Percentiles rank a stretch among this genome's conserved stretches.
These are phyloP conservation scores for Glyphotaelius pellucidus DNA, from an alignment of 2,888 invertebrate species.

Conservation along the genomic window DNA sequence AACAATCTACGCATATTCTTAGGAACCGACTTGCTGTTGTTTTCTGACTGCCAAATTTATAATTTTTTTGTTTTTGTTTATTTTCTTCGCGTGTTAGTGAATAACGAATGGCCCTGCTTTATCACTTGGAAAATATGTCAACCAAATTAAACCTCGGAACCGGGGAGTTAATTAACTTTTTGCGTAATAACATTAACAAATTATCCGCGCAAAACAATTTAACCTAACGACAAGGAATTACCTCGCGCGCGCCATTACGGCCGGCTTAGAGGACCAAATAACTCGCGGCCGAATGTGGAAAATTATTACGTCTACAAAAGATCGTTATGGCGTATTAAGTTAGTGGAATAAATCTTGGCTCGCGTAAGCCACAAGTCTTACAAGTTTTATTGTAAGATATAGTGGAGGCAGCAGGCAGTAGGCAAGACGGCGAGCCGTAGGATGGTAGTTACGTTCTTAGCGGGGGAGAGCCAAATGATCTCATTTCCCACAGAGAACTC, in stretches of 20 bases:
- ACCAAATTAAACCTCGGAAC: background rate
- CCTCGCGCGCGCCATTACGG: slow-evolving; percentile 57
- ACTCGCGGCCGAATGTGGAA: slow-evolving; percentile 65
- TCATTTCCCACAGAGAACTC: slow-evolving; percentile 39
- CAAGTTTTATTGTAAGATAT: slow-evolving; percentile 75
- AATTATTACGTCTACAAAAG: slow-evolving; percentile 67
- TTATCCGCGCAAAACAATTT: slow-evolving; percentile 46
- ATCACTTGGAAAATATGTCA: background rate
- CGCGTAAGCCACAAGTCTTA: slow-evolving; percentile 73
- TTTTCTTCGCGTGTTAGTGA: background rate
- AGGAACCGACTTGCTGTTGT: too few relatives aligned
- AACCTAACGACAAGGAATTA: slow-evolving; percentile 25
- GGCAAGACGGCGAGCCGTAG: slow-evolving; percentile 32
- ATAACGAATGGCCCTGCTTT: slow-evolving; percentile 4
- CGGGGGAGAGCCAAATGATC: slow-evolving; percentile 24
- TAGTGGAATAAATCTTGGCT: slow-evolving; percentile 75
- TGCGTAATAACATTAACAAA: slow-evolving; percentile 45
- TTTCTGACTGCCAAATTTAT: too few relatives aligned
- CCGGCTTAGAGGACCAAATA: slow-evolving; percentile 62
- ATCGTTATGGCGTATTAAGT: slow-evolving; percentile 74
- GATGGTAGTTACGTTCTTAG: slow-evolving; percentile 3
- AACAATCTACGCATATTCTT: too few relatives aligned
- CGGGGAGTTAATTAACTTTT: slow-evolving; percentile 28
- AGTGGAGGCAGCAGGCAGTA: slow-evolving; percentile 43
- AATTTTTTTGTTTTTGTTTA: too few relatives aligned